Conservation (phyloP, 2,113 vertebrate genomes). For the Phyllostomus discolor region DNA sequence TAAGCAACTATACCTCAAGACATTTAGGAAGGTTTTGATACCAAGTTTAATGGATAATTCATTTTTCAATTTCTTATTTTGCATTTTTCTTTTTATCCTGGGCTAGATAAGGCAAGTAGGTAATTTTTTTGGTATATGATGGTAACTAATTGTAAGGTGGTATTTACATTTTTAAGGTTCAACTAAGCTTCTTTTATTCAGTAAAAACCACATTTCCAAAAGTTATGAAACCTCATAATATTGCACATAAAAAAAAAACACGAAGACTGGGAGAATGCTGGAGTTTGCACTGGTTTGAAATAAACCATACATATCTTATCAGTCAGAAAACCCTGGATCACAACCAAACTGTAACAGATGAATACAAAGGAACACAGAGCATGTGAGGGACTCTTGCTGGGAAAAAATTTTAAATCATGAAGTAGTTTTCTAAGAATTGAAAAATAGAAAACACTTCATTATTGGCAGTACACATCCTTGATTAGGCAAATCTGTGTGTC, state of each 20-base stretch:
- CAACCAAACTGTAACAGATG: conserved; percentile 59
- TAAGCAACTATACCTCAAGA: conserved; percentile 58
- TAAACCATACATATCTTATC: conserved; percentile 24
- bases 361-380: conserved; percentile 70
- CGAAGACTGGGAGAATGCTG: conserved; percentile 43
- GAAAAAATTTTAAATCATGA: conserved; percentile 43
- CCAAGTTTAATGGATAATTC: conserved; percentile 58
- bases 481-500: conserved; percentile 63
- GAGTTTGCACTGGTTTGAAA: conserved; percentile 62
- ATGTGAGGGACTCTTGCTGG: conserved; percentile 35
- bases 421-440: conserved; percentile 57
- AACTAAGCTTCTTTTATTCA: conserved; percentile 64
- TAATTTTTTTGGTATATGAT: neutral
- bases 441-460: conserved; percentile 63
- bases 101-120: conserved; percentile 37
- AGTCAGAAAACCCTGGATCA: conserved; percentile 62
- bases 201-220: conserved; percentile 63
- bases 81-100: conserved; percentile 33
- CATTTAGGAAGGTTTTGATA: conserved; percentile 54
- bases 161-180: conserved; percentile 51
- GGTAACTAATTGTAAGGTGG: conserved; percentile 37
- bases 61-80: conserved; percentile 63
- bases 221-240: conserved; percentile 60
- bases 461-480: conserved; percentile 14
- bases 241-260: conserved; percentile 70